These are phyloP conservation scores for Ictidomys tridecemlineatus DNA, from an alignment of 2,113 vertebrate species.

Conservation along the genomic window DNA sequence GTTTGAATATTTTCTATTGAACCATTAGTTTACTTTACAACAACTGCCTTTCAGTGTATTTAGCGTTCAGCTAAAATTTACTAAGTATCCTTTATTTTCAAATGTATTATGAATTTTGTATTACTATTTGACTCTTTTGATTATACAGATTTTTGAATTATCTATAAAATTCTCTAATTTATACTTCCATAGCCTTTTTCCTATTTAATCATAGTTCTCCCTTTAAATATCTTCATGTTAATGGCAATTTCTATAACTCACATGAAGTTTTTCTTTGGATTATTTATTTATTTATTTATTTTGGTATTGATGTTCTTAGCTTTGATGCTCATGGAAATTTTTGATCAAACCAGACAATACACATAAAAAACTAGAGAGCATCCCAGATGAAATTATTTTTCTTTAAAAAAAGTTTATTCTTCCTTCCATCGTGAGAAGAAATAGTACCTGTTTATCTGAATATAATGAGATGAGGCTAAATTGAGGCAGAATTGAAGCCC, in stretches of 20 bases:
- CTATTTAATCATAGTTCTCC: background rate
- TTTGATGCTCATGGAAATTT: background rate
- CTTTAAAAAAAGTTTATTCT: no score
- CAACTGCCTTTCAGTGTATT: background rate
- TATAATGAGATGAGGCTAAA: no score
- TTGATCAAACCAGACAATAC: background rate
- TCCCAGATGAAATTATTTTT: background rate
- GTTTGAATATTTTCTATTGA: background rate
- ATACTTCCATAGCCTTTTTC: background rate
- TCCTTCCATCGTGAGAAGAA: background rate
- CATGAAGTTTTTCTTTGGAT: background rate
- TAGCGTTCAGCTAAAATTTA: background rate
- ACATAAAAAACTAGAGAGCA: background rate
- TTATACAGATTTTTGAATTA: background rate
- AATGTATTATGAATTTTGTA: background rate
- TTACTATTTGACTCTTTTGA: background rate
- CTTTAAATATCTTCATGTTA: background rate
- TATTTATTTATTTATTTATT: background rate
- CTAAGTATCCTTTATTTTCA: background rate
- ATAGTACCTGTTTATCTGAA: no score
- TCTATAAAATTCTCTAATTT: background rate
- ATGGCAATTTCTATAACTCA: background rate
- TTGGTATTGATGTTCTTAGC: background rate
- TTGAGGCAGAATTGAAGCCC: no score
- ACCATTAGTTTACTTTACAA: background rate